These are phyloP conservation scores for Stegodyphus dumicola DNA, from an alignment of 1,140 invertebrate species.

Conservation along the genomic window DNA sequence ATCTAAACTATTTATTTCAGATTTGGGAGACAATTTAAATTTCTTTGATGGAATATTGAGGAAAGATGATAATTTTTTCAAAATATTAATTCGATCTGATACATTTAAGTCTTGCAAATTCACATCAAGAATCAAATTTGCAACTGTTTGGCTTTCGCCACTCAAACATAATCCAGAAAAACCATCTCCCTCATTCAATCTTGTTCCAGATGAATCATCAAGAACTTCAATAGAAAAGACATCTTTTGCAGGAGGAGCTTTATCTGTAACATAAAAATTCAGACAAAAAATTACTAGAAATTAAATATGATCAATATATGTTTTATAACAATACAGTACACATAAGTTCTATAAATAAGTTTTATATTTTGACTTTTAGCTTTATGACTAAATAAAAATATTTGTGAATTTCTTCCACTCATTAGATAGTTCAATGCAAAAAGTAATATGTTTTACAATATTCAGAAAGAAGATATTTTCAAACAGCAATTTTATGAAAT, in stretches of 20 bases:
- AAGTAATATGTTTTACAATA: too few relatives aligned
- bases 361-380: too few relatives aligned
- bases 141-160: constrained; percentile 66
- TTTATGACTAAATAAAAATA: too few relatives aligned
- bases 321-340: too few relatives aligned
- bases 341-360: too few relatives aligned
- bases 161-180: constrained; percentile 63
- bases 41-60: constrained; percentile 65
- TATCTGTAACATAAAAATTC: constrained; percentile 17
- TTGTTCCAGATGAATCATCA: constrained; percentile 37
- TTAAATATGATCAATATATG: too few relatives aligned
- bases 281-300: not conserved
- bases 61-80: constrained; percentile 64
- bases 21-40: constrained; percentile 70
- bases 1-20: constrained; percentile 66
- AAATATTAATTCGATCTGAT: constrained; percentile 63
- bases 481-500: too few relatives aligned
- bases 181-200: constrained; percentile 19
- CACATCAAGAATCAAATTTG: constrained; percentile 67
- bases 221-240: constrained; percentile 74
- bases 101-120: constrained; percentile 65
- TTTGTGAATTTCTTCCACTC: too few relatives aligned
- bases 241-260: constrained; percentile 69
- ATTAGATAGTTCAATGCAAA: too few relatives aligned
- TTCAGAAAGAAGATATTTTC: too few relatives aligned